These are phyloP conservation scores for Aix galericulata DNA, from an alignment of 2,113 vertebrate species.

Conservation along the genomic window DNA sequence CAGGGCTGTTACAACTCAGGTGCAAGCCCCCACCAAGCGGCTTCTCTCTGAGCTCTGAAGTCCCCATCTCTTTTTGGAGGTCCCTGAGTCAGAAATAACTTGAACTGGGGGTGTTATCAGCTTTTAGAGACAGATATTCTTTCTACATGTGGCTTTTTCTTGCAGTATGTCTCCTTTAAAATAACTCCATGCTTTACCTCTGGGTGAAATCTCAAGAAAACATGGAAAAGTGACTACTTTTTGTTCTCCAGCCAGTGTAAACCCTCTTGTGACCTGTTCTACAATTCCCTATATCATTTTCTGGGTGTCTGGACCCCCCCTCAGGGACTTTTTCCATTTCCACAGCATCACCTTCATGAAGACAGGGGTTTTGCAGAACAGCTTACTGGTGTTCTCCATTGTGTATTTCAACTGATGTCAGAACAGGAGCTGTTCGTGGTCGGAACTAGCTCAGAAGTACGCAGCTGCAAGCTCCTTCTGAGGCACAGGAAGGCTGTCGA, in stretches of 20 bases:
- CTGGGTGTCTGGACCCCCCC: background rate
- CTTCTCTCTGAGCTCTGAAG: background rate
- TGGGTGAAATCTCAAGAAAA: background rate
- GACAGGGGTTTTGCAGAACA: background rate
- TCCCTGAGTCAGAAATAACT: background rate
- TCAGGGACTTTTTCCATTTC: background rate
- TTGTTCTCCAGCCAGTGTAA: background rate
- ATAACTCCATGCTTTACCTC: background rate
- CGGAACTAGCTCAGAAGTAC: background rate
- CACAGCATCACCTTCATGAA: background rate
- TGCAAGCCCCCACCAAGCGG: background rate
- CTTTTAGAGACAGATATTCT: background rate
- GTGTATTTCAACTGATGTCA: background rate
- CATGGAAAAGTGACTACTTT: background rate
- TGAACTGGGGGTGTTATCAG: background rate
- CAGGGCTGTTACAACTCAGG: background rate
- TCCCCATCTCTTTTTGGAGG: background rate
- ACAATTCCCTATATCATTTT: fast-evolving
- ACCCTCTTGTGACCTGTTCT: background rate
- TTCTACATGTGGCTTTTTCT: background rate
- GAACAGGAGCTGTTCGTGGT: background rate
- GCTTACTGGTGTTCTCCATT: background rate
- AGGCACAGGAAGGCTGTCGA: background rate
- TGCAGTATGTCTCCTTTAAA: background rate
- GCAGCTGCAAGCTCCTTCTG: too few species aligned